Percentiles rank a stretch among this genome's conserved stretches.
Conservation (phyloP, 2,113 vertebrate genomes). For the Poicephalus gulielmi region DNA sequence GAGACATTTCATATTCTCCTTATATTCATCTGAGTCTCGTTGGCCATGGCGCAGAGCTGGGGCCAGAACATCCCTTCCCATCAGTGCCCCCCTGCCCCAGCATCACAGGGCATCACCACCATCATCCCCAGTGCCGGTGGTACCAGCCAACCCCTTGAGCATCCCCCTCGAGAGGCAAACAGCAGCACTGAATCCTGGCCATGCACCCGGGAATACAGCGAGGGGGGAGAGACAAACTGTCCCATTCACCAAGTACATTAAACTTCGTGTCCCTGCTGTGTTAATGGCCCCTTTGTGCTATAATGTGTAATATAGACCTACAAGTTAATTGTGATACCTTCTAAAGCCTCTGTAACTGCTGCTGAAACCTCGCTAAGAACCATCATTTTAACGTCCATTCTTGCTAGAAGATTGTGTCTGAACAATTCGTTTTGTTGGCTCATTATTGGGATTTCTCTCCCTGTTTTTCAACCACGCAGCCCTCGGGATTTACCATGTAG, state of each 20-base stretch:
- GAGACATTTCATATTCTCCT: neutral
- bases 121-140: rapidly evolving
- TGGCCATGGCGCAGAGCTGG: neutral
- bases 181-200: rapidly evolving
- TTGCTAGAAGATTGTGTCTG: neutral
- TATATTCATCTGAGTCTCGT: neutral
- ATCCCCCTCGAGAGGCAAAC: rapidly evolving
- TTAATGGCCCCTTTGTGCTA: neutral
- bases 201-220: rapidly evolving
- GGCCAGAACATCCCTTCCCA: neutral
- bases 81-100: rapidly evolving
- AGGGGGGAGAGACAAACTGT: neutral
- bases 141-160: neutral
- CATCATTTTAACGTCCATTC: neutral
- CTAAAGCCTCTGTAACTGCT: conserved; percentile 9
- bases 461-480: rapidly evolving
- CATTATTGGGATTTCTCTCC: neutral
- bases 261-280: neutral
- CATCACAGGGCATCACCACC: rapidly evolving
- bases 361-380: neutral
- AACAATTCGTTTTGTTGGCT: neutral
- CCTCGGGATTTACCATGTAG: neutral
- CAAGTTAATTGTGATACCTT: conserved; percentile 39
- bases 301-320: neutral
- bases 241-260: neutral